Evolutionary conservation across 2,797 vertebrate genomes (phyloP).

Genomic region (Scolopax rusticola): DNA sequence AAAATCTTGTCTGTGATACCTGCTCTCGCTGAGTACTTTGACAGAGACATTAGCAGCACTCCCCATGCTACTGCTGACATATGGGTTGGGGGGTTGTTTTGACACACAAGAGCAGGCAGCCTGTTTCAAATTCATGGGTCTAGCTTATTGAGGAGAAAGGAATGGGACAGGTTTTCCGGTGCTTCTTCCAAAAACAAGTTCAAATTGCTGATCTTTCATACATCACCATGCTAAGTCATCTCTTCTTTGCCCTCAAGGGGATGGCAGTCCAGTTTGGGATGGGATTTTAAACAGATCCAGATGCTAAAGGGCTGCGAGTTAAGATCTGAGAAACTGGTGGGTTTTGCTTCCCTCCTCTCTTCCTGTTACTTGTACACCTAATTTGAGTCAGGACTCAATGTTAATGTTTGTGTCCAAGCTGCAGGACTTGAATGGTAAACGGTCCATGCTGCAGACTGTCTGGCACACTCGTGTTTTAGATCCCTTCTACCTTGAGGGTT

Average conservation of each 20-base stretch:
- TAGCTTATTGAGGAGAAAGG: background rate
- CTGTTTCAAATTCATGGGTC: background rate
- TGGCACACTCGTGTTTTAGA: fast-evolving
- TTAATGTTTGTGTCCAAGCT: background rate
- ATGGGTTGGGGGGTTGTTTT: fast-evolving
- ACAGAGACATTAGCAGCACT: background rate
- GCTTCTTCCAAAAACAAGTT: background rate
- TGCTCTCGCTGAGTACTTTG: background rate
- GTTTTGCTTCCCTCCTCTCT: background rate
- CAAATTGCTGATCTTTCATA: background rate
- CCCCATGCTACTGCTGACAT: background rate
- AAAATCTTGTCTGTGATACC: background rate
- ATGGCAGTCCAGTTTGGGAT: background rate
- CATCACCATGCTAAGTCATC: background rate
- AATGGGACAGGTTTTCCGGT: background rate
- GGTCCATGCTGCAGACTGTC: background rate
- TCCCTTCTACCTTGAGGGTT: background rate
- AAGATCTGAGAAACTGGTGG: background rate
- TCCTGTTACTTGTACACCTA: fast-evolving
- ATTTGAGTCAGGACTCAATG: background rate
- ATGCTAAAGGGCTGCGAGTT: background rate
- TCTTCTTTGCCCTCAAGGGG: background rate
- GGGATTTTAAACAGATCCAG: background rate
- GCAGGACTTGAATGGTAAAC: background rate
- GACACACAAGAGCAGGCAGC: background rate